Conservation (phyloP, 2,113 vertebrate species). For the Panurus biarmicus region DNA sequence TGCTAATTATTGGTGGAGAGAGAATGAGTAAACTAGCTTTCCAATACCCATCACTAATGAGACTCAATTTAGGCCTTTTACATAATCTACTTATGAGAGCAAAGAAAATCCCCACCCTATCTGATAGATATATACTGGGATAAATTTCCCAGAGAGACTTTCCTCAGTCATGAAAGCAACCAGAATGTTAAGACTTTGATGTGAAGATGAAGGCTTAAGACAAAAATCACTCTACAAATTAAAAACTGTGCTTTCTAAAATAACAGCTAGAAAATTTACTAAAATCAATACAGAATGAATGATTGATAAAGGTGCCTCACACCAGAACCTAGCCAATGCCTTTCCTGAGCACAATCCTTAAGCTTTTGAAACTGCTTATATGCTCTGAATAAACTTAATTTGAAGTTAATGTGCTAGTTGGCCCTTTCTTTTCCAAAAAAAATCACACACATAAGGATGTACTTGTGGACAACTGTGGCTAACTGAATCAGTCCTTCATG, state of each 20-base stretch:
- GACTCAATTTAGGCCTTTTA: conserved; percentile 13
- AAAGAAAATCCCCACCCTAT: neutral
- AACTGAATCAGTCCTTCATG: neutral
- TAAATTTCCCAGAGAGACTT: conserved; percentile 25
- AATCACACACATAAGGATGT: neutral
- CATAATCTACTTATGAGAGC: neutral
- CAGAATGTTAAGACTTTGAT: neutral
- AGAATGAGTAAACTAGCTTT: neutral
- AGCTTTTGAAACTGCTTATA: neutral
- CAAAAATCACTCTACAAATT: neutral
- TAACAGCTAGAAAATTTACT: neutral
- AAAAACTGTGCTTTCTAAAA: neutral
- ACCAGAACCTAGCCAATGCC: neutral
- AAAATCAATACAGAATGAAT: neutral
- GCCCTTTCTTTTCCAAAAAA: accelerated
- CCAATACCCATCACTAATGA: neutral
- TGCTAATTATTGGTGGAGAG: neutral
- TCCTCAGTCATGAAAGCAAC: neutral
- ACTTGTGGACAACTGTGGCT: neutral
- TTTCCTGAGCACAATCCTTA: neutral
- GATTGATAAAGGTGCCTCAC: neutral
- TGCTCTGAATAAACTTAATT: neutral
- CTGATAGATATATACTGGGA: neutral
- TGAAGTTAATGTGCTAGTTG: neutral
- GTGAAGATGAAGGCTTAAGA: neutral